phyloP scores from a whole-genome alignment of 2,797 vertebrate genomes.

The Epinephelus coioides region DNA sequence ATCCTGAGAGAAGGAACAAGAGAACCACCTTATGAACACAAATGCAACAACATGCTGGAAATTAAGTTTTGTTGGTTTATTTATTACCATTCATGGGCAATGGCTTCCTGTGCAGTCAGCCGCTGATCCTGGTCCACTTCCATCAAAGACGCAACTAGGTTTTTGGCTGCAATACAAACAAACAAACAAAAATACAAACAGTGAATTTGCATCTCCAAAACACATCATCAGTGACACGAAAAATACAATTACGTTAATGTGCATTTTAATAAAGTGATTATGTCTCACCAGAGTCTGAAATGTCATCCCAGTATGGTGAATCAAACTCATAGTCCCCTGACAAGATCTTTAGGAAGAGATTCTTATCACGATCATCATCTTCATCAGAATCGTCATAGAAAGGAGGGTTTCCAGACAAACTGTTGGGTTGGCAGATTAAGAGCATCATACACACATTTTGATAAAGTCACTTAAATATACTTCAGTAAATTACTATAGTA shows the following conservation, averaged over 20 bases:
- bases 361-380: constrained; percentile 96
- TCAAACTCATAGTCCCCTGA: constrained; percentile 97
- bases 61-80: background rate
- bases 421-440: constrained; percentile 55
- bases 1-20: constrained; percentile 86
- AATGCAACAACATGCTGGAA: background rate
- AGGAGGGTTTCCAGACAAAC: constrained; percentile 97
- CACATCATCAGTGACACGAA: background rate
- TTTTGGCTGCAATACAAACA: constrained; percentile 80
- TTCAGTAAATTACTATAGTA: background rate
- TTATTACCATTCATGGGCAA: constrained; percentile 95
- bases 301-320: constrained; percentile 98
- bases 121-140: constrained; percentile 97
- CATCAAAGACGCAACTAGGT: constrained; percentile 94
- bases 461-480: background rate
- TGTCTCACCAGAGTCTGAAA: constrained; percentile 94
- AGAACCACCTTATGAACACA: background rate
- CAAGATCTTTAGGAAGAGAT: constrained; percentile 97
- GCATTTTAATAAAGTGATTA: background rate
- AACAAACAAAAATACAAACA: background rate
- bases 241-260: background rate
- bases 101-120: constrained; percentile 95
- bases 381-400: constrained; percentile 98
- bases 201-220: background rate
- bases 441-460: background rate